Evolutionary conservation across 2,888 invertebrate genomes (phyloP).

Genomic region (Phengaris arion): DNA sequence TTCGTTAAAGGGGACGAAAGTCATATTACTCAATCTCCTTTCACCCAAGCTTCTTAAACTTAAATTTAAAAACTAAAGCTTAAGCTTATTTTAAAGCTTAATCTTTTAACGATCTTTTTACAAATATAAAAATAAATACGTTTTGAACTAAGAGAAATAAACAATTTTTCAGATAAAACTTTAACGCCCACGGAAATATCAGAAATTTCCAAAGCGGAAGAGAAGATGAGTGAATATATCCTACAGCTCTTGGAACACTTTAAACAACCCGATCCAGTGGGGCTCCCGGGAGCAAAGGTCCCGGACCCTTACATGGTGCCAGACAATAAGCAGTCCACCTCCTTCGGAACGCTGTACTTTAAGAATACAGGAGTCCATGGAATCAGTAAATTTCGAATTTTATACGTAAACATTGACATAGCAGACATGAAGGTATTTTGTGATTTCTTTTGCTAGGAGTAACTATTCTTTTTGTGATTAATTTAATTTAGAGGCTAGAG

Average conservation of each 20-base stretch:
- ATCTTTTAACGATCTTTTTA: not conserved
- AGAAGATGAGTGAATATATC: conserved; percentile 86
- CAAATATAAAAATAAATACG: not conserved
- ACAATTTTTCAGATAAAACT: not conserved
- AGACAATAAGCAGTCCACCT: conserved; percentile 85
- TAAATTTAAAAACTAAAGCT: too few species aligned
- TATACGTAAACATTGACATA: conserved; percentile 85
- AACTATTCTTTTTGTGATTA: not conserved
- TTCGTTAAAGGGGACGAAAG: not conserved
- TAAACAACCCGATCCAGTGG: conserved; percentile 88
- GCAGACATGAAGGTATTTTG: conserved; percentile 84
- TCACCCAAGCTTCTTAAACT: too few species aligned
- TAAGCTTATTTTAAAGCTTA: too few species aligned
- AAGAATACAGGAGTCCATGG: conserved; percentile 86
- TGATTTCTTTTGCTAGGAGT: not conserved
- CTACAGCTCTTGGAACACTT: conserved; percentile 87
- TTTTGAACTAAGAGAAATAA: too few species aligned
- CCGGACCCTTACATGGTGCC: conserved; percentile 91
- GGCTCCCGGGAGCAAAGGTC: conserved; percentile 87
- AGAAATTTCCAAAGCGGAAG: conserved; percentile 70
- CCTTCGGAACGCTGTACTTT: conserved; percentile 84
- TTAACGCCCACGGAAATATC: not conserved
- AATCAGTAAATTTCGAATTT: conserved; percentile 87
- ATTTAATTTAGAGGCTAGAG: not conserved
- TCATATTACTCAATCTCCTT: not conserved